A percentile compares a stretch with the other conserved stretches of the same genome.
Evolutionary conservation across 2,797 vertebrate genomes (phyloP).

Genomic region (Enteromius anoplus): DNA sequence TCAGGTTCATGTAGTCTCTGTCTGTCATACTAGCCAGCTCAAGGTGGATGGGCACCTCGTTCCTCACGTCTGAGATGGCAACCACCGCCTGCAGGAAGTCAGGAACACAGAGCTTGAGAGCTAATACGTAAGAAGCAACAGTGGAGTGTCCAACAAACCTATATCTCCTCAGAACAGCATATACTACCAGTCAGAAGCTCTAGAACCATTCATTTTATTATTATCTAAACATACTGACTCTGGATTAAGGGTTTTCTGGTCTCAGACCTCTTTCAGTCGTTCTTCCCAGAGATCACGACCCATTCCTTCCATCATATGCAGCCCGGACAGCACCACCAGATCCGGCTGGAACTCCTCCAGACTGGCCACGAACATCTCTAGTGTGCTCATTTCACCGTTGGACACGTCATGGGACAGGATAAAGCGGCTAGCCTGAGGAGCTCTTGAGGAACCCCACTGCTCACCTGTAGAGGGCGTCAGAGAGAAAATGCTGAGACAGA

Average conservation of each 20-base stretch:
- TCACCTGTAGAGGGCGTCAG: slow-evolving; percentile 78
- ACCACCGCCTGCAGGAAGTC: slow-evolving; percentile 79
- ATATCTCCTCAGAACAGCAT: background rate
- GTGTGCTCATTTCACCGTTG: slow-evolving; percentile 89
- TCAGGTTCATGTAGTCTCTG: slow-evolving; percentile 89
- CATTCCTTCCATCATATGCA: slow-evolving; percentile 99
- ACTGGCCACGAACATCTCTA: slow-evolving; percentile 93
- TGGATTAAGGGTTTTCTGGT: background rate
- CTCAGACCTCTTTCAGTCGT: slow-evolving; percentile 83
- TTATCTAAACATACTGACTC: background rate
- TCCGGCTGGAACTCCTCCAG: slow-evolving; percentile 94
- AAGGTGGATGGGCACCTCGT: slow-evolving; percentile 88
- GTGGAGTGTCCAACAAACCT: background rate
- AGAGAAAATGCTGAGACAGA: background rate
- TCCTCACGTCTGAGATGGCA: slow-evolving; percentile 86
- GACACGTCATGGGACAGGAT: slow-evolving; percentile 97
- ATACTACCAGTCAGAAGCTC: background rate
- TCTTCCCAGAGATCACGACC: slow-evolving; percentile 83
- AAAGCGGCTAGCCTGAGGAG: slow-evolving; percentile 95
- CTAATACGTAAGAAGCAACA: background rate
- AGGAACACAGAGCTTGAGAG: background rate
- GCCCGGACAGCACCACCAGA: slow-evolving; percentile 92
- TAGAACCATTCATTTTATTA: background rate
- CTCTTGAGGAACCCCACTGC: slow-evolving; percentile 84
- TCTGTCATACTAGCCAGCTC: slow-evolving; percentile 98